Percentiles rank a stretch among this genome's conserved stretches.
Evolutionary conservation across 2,888 invertebrate genomes (phyloP).

Genomic region (Amorpha juglandis): DNA sequence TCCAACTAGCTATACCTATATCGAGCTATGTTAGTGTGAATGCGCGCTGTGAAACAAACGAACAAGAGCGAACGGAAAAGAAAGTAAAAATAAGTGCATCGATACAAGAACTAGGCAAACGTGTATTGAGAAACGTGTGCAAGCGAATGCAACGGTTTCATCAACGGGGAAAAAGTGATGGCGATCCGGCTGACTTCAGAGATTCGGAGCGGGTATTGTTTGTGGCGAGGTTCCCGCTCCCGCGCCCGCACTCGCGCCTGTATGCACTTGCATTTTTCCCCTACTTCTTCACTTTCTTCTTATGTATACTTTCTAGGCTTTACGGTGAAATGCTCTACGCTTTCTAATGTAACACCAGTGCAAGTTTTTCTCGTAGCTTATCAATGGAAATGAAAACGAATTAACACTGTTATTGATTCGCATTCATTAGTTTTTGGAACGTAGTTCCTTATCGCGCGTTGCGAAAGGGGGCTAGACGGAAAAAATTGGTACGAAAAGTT

Average conservation of each 20-base stretch:
- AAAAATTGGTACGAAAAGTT: too few relatives aligned
- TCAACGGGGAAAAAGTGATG: conserved; percentile 76
- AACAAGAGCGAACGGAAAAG: conserved; percentile 82
- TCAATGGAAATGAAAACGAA: conserved; percentile 78
- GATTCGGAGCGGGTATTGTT: conserved; percentile 67
- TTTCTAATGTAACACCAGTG: conserved; percentile 81
- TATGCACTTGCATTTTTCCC: conserved; percentile 72
- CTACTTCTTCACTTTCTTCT: conserved; percentile 83
- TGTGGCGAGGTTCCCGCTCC: conserved; percentile 56
- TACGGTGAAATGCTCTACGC: conserved; percentile 80
- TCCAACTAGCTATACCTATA: conserved; percentile 36
- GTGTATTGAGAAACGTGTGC: conserved; percentile 69
- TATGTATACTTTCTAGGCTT: conserved; percentile 81
- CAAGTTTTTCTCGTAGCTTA: conserved; percentile 77
- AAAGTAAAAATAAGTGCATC: conserved; percentile 83
- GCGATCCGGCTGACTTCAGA: conserved; percentile 62
- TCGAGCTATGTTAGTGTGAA: conserved; percentile 43
- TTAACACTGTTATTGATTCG: conserved; percentile 50
- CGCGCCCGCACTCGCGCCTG: conserved; percentile 30
- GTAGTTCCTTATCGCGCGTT: background rate
- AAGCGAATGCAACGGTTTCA: conserved; percentile 66
- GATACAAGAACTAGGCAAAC: conserved; percentile 78
- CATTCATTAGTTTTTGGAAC: background rate
- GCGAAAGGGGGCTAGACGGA: too few relatives aligned
- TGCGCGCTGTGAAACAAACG: conserved; percentile 57